Base-by-base conservation (phyloP, 2,888 invertebrate species). In the Unio pictorum region DNA sequence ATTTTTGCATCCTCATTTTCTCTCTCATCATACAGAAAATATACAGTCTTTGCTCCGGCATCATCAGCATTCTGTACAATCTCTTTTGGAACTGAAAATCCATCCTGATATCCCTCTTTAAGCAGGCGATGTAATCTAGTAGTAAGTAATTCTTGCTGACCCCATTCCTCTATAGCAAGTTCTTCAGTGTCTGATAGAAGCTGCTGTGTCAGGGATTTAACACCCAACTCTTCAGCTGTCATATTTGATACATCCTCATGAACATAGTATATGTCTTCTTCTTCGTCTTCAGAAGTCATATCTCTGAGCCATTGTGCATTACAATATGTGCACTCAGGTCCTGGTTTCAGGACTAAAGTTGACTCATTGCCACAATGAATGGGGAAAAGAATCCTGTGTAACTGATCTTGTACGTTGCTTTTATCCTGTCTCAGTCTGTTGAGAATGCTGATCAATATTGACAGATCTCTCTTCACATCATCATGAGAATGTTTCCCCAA, bases 51-150 rank as follows among this genome's bases (percentile, higher is more conserved):
- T 17, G 88, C 86, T 20, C 81, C 79, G 6, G 88, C 86, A 75
- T 88, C 87, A 72, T 88, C 87, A 11, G 87, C 86, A 79, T 88
- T 88, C 69, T 88, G 88, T 1, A 89, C 66, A 7, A 89, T 75
- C 69, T 89, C 89, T 73, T 88, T 88, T 66, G 88, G 79, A 30
- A 89, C 79, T 20, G 84, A 81, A 56, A 81, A 77, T 64, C 86
- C 88, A 68, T 81, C 84, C 1, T 87, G 87, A 67, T 88, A 88
- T n/a, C 84, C 80, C 15, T 85, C 80, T 64, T 80, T 64, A 4
- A 89, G 70, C 54, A 89, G 81, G 5, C 85, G 70, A 65, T 82
- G 81, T 26, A 89, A 75, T 59, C 88, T 73, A 30, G 80, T 84
- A 18, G 86, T 82, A 26, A 89, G 79, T 55, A 81, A 76, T 70